These are phyloP conservation scores for Drosophila austrosaltans DNA, from an alignment of 2,888 invertebrate species.

Conservation along the genomic window DNA sequence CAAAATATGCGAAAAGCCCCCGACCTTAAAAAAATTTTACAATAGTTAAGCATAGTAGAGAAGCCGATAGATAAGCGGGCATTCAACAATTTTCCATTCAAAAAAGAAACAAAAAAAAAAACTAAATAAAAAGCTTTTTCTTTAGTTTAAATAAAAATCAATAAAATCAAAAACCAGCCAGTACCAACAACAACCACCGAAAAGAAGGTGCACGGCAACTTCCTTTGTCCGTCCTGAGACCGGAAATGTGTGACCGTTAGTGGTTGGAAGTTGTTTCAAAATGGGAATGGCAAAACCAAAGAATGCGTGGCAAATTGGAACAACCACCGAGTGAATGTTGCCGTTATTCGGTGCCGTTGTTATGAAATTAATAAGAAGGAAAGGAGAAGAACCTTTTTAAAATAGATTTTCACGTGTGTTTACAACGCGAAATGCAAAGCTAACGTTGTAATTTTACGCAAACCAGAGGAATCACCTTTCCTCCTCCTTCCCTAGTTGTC, in stretches of 20 bases:
- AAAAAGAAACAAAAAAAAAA: slow-evolving; percentile 27
- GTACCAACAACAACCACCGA: slow-evolving; percentile 49
- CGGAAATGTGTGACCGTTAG: slow-evolving; percentile 56
- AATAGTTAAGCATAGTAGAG: slow-evolving; percentile 50
- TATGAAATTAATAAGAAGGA: slow-evolving; percentile 51
- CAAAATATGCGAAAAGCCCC: slow-evolving; percentile 11
- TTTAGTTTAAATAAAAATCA: slow-evolving; percentile 69
- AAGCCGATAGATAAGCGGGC: slow-evolving; percentile 16
- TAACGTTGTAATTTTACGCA: slow-evolving; percentile 70
- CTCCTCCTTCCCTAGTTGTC: not conserved
- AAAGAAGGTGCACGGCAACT: not conserved
- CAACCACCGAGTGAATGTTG: slow-evolving; percentile 45
- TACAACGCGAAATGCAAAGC: slow-evolving; percentile 40
- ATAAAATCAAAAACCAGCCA: slow-evolving; percentile 75
- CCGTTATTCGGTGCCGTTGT: not conserved
- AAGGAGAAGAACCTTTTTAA: slow-evolving; percentile 72
- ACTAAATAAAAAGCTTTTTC: not conserved
- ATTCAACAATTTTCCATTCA: slow-evolving; percentile 34
- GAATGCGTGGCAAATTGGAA: slow-evolving; percentile 62
- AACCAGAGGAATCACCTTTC: not conserved
- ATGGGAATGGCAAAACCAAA: slow-evolving; percentile 24
- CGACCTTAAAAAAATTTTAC: slow-evolving; percentile 24
- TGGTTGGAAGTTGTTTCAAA: slow-evolving; percentile 16
- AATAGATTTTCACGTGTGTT: slow-evolving; percentile 60
- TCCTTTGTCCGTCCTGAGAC: slow-evolving; percentile 9